Base-by-base conservation (phyloP, 64 coral and sea anemone genomes). In the Actinia tenebrosa region DNA sequence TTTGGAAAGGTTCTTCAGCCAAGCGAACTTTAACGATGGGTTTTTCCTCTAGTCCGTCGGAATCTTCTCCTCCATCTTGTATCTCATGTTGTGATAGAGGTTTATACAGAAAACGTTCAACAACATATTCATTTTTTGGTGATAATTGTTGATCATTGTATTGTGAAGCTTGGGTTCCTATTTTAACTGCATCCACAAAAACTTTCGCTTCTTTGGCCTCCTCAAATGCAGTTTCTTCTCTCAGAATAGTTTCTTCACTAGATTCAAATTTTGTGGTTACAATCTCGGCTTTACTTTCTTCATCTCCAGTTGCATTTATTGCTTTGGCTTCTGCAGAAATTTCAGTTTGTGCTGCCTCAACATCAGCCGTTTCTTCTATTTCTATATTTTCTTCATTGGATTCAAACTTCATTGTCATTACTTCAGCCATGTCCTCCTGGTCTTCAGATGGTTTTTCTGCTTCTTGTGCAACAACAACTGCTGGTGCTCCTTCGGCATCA, bases 11-110 rank as follows among this genome's bases (percentile, higher is more conserved):
- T 81, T 81, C 79, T 16, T 81, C 79, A 3, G 79, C 26, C 16
- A 81, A 0, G 11, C 79, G 79, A 81, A 81, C 79, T 75, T 81
- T 81, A 20, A 81, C 16, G 46, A 81, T 81, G 3, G 79, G 79
- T 16, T 81, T 81, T 23, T 53, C 79, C 22, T 81, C 46, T 45
- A 16, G 23, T n/a, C 53, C 17, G 1, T 79, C 77, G 2, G 27
- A 14, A 45, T 42, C 19, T 16, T 53, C 79, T 10, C 42, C 79
- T 20, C 46, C 50, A 20, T 53, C 79, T 50, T 81, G 79, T 9
- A 81, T 45, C 42, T 81, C 43, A 18, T 45, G 79, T 9, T 50
- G 79, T 8, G 79, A 50, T 81, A 53, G 79, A n/a, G 79, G 43
- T 16, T 81, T 53, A 16, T 81, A 23, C 4, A 45, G 5, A 9